Evolutionary conservation across 2,113 vertebrate genomes (phyloP).

Genomic region (Coracopsis vasa): DNA sequence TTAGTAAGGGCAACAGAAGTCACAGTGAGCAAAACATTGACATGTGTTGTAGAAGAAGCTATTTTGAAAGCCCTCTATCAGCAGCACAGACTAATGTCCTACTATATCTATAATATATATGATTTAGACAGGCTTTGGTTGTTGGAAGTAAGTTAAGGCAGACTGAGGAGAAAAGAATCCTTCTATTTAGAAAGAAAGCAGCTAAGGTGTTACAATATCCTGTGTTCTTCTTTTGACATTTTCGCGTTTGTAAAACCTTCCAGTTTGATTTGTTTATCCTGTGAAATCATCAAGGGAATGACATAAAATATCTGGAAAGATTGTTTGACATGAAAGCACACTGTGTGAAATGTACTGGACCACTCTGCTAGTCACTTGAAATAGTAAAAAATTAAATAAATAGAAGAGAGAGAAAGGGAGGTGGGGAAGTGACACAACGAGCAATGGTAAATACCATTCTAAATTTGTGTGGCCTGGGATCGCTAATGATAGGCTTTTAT

Average conservation of each 20-base stretch:
- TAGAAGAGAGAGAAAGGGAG: neutral
- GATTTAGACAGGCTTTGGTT: neutral
- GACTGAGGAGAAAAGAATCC: neutral
- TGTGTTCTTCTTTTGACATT: slow-evolving; percentile 60
- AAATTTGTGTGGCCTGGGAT: slow-evolving; percentile 65
- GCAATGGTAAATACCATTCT: slow-evolving; percentile 67
- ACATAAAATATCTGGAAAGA: slow-evolving; percentile 55
- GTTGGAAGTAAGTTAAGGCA: neutral
- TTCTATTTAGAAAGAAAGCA: neutral
- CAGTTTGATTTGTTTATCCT: slow-evolving; percentile 65
- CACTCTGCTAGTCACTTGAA: slow-evolving; percentile 7
- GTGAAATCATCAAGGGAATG: slow-evolving; percentile 45
- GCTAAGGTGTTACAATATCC: neutral
- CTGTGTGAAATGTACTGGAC: slow-evolving; percentile 30
- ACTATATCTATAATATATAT: neutral
- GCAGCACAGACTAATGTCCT: neutral
- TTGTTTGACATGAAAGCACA: slow-evolving; percentile 11
- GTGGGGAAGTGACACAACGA: neutral
- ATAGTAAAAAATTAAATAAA: slow-evolving; percentile 26
- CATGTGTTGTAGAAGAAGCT: neutral
- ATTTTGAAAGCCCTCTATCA: neutral
- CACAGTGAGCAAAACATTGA: neutral
- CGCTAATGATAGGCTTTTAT: slow-evolving; percentile 75
- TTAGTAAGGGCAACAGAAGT: neutral
- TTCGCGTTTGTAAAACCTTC: slow-evolving; percentile 58